Base-by-base conservation (phyloP, 1,140 invertebrate species). In the Bombus huntii region DNA sequence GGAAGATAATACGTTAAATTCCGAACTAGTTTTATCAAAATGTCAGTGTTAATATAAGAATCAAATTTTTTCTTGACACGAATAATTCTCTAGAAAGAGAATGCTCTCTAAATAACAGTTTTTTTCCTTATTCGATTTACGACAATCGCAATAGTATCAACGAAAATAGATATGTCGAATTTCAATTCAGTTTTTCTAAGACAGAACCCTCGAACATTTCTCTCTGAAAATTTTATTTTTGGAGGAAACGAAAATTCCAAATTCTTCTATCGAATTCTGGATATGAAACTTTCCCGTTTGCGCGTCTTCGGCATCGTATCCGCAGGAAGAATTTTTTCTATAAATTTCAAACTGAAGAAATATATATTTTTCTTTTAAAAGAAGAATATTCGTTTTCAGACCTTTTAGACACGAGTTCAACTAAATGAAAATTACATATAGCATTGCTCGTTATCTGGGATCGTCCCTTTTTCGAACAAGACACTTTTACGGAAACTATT, bases 401-500 rank as follows among this genome's bases (percentile, higher is more conserved):
- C 5, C 28, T 6, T 15, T 18, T 6, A 47, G 5, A 53, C 47
- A 22, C 6, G 13, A 44, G 15, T 2, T 22, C 18, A 22, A 53
- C 47, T 22, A 53, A 53, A 53, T 53, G 47, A 77, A 77, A 74
- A 62, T 44, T 37, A 75, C 53, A 39, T 15, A 47, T 34, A 28
- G 39, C 71, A 34, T 3, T 8, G 22, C 31, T 79, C 75, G 66
- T 87, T 84, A 86, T 53, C 44, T 53, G 13, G 31, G 15, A 87
- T 83, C 15, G 42, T 78, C 37, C 62, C 66, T 84, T 85, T 68
- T 87, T 78, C 68, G 74, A 28, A 2, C 71, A 66, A 53, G 66
- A 53, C 18, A 53, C 47, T 53, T 71, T 78, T 44, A 71, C 57
- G 47, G 57, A 53, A 53, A 86, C 80, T 89, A 94, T 94, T 88